Evolutionary conservation across 1,140 invertebrate species (phyloP), one percentile per base, ranked within the genome.

Genomic region (Eciton burchellii): DNA sequence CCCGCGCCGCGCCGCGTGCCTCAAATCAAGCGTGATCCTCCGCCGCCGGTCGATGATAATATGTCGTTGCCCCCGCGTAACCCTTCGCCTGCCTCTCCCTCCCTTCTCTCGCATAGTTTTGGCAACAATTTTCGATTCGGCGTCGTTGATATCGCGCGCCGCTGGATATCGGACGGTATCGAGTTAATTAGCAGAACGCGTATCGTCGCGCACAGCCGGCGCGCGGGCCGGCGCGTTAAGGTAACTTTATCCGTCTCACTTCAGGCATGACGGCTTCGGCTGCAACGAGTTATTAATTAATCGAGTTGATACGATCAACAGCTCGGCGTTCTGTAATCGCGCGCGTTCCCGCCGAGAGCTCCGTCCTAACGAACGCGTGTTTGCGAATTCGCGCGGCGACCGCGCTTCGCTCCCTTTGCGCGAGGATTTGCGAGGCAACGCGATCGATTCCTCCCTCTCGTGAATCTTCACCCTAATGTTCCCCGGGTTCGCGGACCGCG

Each of bases 361-460:
- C 16, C 26, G 35, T 72, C 16, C 8, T 11, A 21, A 45, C 59
- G 43, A 43, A 72, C 41, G 9, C 26, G 9, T 14, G 41, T 35
- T 70, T 19, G 16, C 16, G 12, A 62, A n/a, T 52, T 52, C 11
- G n/a, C 2, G 26, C 43, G 4, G 43, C 29, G n/a, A 21, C 29
- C 19, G 6, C 21, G 14, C 12, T 8, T 65, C 41, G 4, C 26
- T 73, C 43, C 26, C 14, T 21, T 49, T 12, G 3, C 41, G 0
- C 43, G 24, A 77, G 16, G 14, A 56, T 43, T 35, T 68, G 57
- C 76, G 56, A 59, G 63, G 21, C n/a, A n/a, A n/a, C n/a, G 11
- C 24, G 12, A 16, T 47, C 29, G 68, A 83, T 89, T 87, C 70
- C 84, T 82, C 68, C 54, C 47, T 72, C 62, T 56, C 60, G 52